A percentile compares a stretch with the other conserved stretches of the same genome.
These are phyloP conservation scores for Dryas iulia DNA, from an alignment of 1,140 invertebrate genomes.

Conservation along the genomic window DNA sequence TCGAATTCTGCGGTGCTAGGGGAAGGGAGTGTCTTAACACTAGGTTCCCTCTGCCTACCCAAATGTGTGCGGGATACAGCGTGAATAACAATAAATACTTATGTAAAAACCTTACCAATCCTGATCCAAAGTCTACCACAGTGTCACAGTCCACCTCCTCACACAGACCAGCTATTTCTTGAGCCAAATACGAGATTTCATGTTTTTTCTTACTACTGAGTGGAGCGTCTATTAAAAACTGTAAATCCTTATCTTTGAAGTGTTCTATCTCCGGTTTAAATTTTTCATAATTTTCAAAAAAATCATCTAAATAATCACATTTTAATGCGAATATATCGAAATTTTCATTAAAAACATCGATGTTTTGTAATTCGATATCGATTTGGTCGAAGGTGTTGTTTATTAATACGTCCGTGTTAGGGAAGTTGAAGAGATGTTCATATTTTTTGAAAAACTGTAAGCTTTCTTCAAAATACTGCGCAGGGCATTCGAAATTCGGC, in stretches of 20 bases:
- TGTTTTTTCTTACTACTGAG: slow-evolving; percentile 85
- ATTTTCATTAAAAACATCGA: slow-evolving; percentile 39
- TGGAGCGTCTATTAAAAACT: slow-evolving; percentile 43
- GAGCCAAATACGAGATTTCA: slow-evolving; percentile 83
- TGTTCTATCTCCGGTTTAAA: slow-evolving; percentile 38
- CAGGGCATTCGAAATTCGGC: slow-evolving; percentile 39
- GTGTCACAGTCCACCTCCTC: slow-evolving; percentile 70
- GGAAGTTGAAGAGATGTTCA: slow-evolving; percentile 84
- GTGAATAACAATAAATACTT: too few species aligned
- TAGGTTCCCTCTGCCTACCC: too few species aligned
- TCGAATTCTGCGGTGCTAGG: too few species aligned
- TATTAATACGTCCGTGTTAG: slow-evolving; percentile 84
- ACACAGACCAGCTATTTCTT: slow-evolving; percentile 82
- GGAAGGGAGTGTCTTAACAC: too few species aligned
- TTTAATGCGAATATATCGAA: slow-evolving; percentile 42
- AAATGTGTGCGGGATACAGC: too few species aligned
- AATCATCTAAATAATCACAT: slow-evolving; percentile 41
- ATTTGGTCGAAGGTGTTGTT: slow-evolving; percentile 80
- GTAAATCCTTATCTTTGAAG: slow-evolving; percentile 36
- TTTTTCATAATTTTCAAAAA: slow-evolving; percentile 44
- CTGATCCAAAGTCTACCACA: slow-evolving; percentile 91
- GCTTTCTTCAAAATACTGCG: slow-evolving; percentile 81
- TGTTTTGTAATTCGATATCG: slow-evolving; percentile 32
- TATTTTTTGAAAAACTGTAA: slow-evolving; percentile 82
- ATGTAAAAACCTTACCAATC: slow-evolving; percentile 76